A percentile compares a stretch with the other conserved stretches of the same genome.
Conservation (phyloP, 1,140 invertebrate genomes). For the Meteorus sp. region DNA sequence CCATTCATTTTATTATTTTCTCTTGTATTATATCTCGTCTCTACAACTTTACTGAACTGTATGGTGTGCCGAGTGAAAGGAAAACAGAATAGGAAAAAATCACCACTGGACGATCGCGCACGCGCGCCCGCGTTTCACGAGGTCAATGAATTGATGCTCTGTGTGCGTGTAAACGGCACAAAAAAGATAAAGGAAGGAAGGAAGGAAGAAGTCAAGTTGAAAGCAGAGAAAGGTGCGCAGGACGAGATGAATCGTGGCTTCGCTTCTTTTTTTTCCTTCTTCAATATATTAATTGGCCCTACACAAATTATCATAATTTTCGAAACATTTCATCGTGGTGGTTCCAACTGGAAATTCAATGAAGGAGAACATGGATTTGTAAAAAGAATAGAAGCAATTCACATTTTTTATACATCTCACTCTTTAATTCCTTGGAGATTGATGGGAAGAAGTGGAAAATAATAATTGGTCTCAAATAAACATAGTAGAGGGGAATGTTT, state of each 20-base stretch:
- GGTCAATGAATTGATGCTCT: constrained; percentile 4
- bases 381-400: no score
- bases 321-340: no score
- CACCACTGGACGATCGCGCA: neutral
- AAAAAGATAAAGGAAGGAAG: neutral
- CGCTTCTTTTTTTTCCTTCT: neutral
- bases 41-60: neutral
- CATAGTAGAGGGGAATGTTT: neutral
- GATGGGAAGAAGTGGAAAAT: no score
- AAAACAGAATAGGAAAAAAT: neutral
- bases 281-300: neutral
- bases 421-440: no score
- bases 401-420: no score
- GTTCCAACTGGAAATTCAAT: no score
- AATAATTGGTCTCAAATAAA: no score
- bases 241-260: neutral
- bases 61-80: neutral
- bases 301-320: neutral
- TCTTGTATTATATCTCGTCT: neutral
- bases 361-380: no score
- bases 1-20: neutral
- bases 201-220: neutral
- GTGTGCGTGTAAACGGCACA: no score
- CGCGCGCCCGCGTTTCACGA: neutral
- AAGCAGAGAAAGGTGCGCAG: neutral